These are phyloP conservation scores for Ditylenchus weischeri DNA, from an alignment of 2,888 invertebrate species.

Conservation along the genomic window DNA sequence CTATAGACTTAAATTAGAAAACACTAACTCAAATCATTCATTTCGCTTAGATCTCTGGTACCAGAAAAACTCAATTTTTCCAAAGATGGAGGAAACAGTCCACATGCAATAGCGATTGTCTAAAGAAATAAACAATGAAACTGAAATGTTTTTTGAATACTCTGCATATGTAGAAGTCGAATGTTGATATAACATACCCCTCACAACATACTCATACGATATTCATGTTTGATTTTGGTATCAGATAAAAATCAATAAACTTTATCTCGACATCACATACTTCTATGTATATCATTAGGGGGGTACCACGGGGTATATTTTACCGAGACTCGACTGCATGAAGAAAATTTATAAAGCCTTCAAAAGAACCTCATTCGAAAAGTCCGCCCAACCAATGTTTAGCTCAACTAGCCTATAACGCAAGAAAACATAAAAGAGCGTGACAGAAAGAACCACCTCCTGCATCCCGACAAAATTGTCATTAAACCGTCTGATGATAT, in stretches of 20 bases:
- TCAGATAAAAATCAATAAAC: too few species aligned
- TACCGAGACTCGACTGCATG: too few species aligned
- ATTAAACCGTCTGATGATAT: slow-evolving; percentile 14
- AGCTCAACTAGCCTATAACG: slow-evolving; percentile 19
- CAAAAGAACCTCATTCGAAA: slow-evolving; percentile 3
- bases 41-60: slow-evolving; percentile 4
- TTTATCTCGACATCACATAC: too few species aligned
- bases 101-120: slow-evolving; percentile 4
- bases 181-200: too few species aligned
- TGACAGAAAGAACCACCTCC: slow-evolving; percentile 16
- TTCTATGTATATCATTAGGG: too few species aligned
- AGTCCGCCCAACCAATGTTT: slow-evolving; percentile 22
- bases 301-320: too few species aligned
- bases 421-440: background rate
- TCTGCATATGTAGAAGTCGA: too few species aligned
- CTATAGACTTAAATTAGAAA: background rate
- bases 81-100: slow-evolving; percentile 13
- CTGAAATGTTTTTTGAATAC: too few species aligned
- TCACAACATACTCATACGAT: too few species aligned
- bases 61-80: slow-evolving; percentile 19
- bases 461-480: slow-evolving; percentile 15
- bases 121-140: too few species aligned
- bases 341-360: too few species aligned
- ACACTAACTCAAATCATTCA: slow-evolving; percentile 18
- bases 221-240: too few species aligned